Conservation (phyloP, 2,888 invertebrate genomes). For the Amiota minor region DNA sequence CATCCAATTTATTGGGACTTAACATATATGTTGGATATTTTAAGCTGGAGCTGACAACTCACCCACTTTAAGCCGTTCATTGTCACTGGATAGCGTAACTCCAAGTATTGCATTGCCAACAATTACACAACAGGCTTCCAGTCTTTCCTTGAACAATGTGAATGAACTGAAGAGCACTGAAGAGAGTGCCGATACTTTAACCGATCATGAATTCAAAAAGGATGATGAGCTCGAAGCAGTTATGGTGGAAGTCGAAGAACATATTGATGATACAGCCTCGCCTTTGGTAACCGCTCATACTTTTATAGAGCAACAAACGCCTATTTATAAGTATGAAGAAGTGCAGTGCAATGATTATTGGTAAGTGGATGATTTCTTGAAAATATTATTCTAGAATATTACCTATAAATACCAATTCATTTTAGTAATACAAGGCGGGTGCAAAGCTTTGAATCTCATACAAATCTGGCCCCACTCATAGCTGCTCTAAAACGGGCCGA, state of each 20-base stretch:
- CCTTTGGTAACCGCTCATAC: slow-evolving; percentile 80
- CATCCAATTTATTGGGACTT: not conserved
- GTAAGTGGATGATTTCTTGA: slow-evolving; percentile 63
- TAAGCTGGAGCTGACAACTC: slow-evolving; percentile 66
- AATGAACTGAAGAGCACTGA: slow-evolving; percentile 78
- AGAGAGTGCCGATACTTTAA: slow-evolving; percentile 64
- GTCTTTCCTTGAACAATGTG: slow-evolving; percentile 82
- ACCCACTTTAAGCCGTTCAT: slow-evolving; percentile 79
- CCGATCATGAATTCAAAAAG: slow-evolving; percentile 67
- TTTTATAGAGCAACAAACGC: slow-evolving; percentile 79
- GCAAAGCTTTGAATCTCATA: slow-evolving; percentile 71
- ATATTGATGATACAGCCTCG: slow-evolving; percentile 85
- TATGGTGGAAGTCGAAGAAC: slow-evolving; percentile 86
- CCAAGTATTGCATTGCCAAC: slow-evolving; percentile 73
- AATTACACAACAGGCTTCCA: slow-evolving; percentile 81
- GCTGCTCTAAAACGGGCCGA: slow-evolving; percentile 66
- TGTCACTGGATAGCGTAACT: slow-evolving; percentile 85
- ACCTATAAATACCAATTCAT: not conserved
- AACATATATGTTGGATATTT: not conserved
- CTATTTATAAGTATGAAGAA: slow-evolving; percentile 81
- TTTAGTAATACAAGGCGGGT: slow-evolving; percentile 68
- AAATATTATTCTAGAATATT: not conserved
- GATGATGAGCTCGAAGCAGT: slow-evolving; percentile 80
- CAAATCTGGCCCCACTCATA: slow-evolving; percentile 66
- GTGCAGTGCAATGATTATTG: slow-evolving; percentile 77